Conservation (phyloP, 1,140 invertebrate genomes). For the Neodiprion fabricii region DNA sequence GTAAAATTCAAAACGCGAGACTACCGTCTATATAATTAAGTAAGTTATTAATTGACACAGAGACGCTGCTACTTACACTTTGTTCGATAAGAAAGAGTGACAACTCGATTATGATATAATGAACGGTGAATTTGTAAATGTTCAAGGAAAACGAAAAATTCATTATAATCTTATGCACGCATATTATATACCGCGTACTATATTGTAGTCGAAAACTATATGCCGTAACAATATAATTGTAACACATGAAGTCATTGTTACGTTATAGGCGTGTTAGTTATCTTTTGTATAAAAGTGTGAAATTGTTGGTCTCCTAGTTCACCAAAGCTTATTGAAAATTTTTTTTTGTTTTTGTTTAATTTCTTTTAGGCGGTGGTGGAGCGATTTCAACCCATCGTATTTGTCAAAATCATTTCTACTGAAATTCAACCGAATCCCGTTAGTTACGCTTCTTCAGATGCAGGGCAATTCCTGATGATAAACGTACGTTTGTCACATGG, state of each 20-base stretch:
- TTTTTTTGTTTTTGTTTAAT: background rate
- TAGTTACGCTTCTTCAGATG: background rate
- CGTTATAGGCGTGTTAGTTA: conserved; percentile 25
- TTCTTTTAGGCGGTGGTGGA: background rate
- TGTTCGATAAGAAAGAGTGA: background rate
- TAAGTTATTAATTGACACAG: conserved; percentile 44
- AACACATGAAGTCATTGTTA: background rate
- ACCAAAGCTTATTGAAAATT: background rate
- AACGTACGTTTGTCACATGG: background rate
- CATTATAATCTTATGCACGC: background rate
- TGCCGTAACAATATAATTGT: background rate
- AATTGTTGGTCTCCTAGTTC: conserved; percentile 29
- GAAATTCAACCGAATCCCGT: background rate
- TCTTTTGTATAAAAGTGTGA: conserved; percentile 48
- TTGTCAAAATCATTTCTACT: background rate
- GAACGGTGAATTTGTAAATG: background rate
- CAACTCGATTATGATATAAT: background rate
- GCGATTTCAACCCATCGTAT: background rate
- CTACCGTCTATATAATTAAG: background rate
- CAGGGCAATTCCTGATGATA: no score
- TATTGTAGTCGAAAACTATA: background rate
- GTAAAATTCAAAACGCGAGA: background rate
- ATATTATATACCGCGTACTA: conserved; percentile 26
- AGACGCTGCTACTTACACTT: conserved; percentile 32
- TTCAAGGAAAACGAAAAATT: background rate